Evolutionary conservation across 2,888 invertebrate species (phyloP).

Genomic region (Ornithoptera alexandrae): DNA sequence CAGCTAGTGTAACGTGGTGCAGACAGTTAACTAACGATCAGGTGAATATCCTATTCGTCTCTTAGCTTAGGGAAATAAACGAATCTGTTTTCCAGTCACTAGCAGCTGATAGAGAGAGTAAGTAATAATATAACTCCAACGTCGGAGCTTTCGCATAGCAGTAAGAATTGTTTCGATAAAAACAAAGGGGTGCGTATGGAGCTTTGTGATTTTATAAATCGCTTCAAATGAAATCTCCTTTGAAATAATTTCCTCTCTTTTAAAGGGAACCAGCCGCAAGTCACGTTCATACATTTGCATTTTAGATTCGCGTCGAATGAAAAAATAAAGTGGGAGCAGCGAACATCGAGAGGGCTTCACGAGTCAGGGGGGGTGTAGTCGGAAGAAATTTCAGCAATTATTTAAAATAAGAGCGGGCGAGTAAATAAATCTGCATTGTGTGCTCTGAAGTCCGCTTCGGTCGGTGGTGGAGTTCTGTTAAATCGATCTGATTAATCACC

Average conservation of each 20-base stretch:
- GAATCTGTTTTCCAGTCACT: too few species aligned
- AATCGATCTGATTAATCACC: too few species aligned
- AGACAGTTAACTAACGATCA: too few species aligned
- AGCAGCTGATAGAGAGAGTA: too few species aligned
- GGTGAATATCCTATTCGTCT: too few species aligned
- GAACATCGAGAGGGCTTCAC: conserved; percentile 28
- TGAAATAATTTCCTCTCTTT: background rate
- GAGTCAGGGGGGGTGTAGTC: conserved; percentile 28
- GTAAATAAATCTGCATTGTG: conserved; percentile 18
- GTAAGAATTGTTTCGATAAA: too few species aligned
- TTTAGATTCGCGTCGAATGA: conserved; percentile 17
- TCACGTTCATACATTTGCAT: conserved; percentile 23
- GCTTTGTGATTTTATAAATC: too few species aligned
- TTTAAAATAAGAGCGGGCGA: background rate
- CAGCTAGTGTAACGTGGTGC: too few species aligned
- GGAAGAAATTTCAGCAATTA: conserved; percentile 13
- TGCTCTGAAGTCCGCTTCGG: background rate
- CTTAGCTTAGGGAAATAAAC: too few species aligned
- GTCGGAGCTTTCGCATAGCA: too few species aligned
- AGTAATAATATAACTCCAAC: too few species aligned
- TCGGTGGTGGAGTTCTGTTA: background rate
- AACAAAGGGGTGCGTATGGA: too few species aligned
- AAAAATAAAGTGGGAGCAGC: background rate
- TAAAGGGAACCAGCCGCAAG: conserved; percentile 5
- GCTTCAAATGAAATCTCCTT: background rate